Evolutionary conservation across 2,797 vertebrate genomes (phyloP).

Genomic region (Lophius americanus): DNA sequence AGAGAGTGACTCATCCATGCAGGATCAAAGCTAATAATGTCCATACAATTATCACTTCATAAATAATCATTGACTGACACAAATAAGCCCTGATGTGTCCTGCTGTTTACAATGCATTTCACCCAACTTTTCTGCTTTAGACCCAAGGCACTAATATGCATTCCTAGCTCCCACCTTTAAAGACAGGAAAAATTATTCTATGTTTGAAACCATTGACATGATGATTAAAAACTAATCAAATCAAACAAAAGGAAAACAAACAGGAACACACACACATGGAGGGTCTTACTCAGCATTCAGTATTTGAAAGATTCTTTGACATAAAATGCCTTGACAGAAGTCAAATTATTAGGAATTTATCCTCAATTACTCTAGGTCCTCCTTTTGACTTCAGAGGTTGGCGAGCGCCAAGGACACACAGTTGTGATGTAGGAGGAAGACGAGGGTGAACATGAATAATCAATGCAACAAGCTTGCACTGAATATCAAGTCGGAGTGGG

Average conservation of each 20-base stretch:
- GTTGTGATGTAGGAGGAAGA: conserved; percentile 57
- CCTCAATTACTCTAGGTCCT: conserved; percentile 22
- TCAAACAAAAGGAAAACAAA: background rate
- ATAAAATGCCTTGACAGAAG: conserved; percentile 5
- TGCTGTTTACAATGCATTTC: background rate
- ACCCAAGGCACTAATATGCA: background rate
- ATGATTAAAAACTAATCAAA: background rate
- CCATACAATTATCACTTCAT: conserved; percentile 6
- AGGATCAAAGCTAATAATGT: background rate
- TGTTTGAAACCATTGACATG: conserved; percentile 25
- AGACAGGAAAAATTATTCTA: conserved; percentile 17
- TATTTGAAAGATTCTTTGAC: conserved; percentile 1
- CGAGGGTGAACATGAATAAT: conserved; percentile 61
- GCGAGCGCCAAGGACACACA: conserved; percentile 57
- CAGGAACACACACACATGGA: conserved; percentile 4
- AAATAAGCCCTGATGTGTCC: background rate
- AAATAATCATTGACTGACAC: conserved; percentile 3
- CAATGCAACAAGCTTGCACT: conserved; percentile 65
- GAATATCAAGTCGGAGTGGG: conserved; percentile 70
- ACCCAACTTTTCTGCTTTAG: conserved; percentile 1
- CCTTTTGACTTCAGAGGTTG: conserved; percentile 48
- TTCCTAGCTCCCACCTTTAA: conserved; percentile 10
- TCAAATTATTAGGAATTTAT: conserved; percentile 19
- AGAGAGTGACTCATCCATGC: background rate
- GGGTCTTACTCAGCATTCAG: conserved; percentile 1